Evolutionary conservation across 2,797 vertebrate species (phyloP), one percentile per base, ranked within the genome.

Genomic region (Taenioides sp.): DNA sequence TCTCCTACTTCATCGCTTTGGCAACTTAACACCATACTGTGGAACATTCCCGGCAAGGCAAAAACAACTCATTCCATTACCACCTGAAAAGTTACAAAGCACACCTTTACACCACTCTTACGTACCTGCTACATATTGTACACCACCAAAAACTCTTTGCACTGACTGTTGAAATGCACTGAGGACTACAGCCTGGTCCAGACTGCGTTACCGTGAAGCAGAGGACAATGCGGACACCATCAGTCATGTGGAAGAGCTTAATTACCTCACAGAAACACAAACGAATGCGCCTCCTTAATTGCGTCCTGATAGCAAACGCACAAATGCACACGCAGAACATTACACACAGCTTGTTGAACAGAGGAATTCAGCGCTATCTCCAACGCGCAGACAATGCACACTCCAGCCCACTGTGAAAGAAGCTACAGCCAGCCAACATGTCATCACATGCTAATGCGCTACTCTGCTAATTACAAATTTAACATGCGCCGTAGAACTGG

Each of bases 201-300:
- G 83, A 89, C 85, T 86, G 72, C 81, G 82, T 87, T 88, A 81
- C 81, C 78, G 78, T 86, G 80, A 83, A 79, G 72, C 76, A 71
- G 76, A 84, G 86, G 84, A 87, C 87, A 86, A 80, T 76, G 71
- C 86, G 80, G 81, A 83, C 86, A 84, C 76, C 79, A 80, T 86
- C 85, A 74, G 70, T 89, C 87, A 81, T 79, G 77, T 80, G 70
- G 81, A 89, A 91, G 76, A 83, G 79, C 80, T 87, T 89, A 88
- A 87, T 91, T 91, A 88, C 87, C 82, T 88, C 81, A 85, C 91
- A 91, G 81, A 85, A 90, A 83, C 87, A 87, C 82, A 89, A 92
- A 91, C 90, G 76, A 90, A 87, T 87, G 81, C 78, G 78, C 75
- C 71, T 85, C 81, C 87, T 81, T 88, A 86, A 90, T 86, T 88